Evolutionary conservation across 2,113 vertebrate species (phyloP), one percentile per base, ranked within the genome.

Genomic region (Rissa tridactyla): DNA sequence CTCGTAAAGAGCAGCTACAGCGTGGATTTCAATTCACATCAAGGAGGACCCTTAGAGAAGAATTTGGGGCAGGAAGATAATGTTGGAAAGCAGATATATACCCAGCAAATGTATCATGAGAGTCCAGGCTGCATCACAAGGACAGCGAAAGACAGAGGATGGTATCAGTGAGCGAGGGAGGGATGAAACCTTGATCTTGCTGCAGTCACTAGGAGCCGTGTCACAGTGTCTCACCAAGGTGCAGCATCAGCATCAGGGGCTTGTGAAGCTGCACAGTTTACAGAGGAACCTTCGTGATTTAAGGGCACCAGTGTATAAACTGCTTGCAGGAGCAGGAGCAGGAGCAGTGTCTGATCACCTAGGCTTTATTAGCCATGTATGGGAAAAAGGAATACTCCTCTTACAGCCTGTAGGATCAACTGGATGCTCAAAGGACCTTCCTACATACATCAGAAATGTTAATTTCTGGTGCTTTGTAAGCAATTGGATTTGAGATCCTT

Each of bases 291-390:
- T 78, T 60, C 49, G 80, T 86, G 17, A 11, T 58, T 55, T 79
- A 65, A 70, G 44, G 18, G 10, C 55, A 66, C 5, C 13, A 51
- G 19, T 0, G 0, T 32, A 58, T 18, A 70, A 94, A 69, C 5
- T 9, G 6, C 19, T 14, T 71, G n/a, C 14, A 16, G 42, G 54
- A 73, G 54, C 11, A 16, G 42, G 54, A 73, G 54, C 11, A 36
- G 55, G 11, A 68, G 30, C 38, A 4, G 6, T 11, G 11, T 38
- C 44, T 79, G n/a, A 36, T 47, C 8, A n/a, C 26, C n/a, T 26
- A 40, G 42, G 32, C 47, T 85, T 68, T 75, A 15, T 15, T 22
- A 26, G 22, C 0, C 0, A 38, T 8, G 13, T 60, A 29, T 0
- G 1, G n/a, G 25, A 14, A 36, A 72, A 64, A 10, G 18, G 36